Evolutionary conservation across 1,140 invertebrate species (phyloP), one percentile per base, ranked within the genome.

Genomic region (Aphis craccivora): DNA sequence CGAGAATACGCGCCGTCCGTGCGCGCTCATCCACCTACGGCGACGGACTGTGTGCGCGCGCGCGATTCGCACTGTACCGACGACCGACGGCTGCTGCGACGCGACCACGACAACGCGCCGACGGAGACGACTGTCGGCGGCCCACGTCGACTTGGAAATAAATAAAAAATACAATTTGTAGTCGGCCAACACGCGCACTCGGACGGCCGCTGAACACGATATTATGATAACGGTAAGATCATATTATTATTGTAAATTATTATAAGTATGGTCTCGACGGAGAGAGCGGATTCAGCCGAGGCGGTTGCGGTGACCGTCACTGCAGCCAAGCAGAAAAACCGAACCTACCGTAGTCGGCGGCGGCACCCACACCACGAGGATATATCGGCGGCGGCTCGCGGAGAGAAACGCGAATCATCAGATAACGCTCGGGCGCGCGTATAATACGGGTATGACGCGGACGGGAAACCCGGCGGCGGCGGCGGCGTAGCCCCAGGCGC

Each of bases 381-480:
- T 67, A 35, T 20, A 40, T 48, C 37, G 60, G 40, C 90, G 60
- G n/a, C 90, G 84, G 84, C 18, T 45, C 40, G 20, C 84, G 20
- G 43, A 48, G 86, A 48, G 30, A 43, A 86, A 86, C 25, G 35
- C 83, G 83, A 84, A 25, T 25, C 37, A 25, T 25, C 37, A 67
- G 86, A 87, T 87, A 51, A 87, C 86, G 86, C 30, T 87, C 90
- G 67, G 67, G 51, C 67, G 90, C 37, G 40, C 40, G 84, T 18
- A 25, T 25, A 18, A 45, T n/a, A 18, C 67, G 45, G 30, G 51
- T 60, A 83, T 45, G 60, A 67, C 11, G 90, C 67, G 43, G 43
- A 83, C 90, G 90, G 90, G 20, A 37, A 48, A 81, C 30, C 35
- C 40, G 40, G 43, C 22, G 60, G 90, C 90, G 55, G 89, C 4